These are phyloP conservation scores for Pelecanus crispus DNA, from an alignment of 2,113 vertebrate genomes.

Conservation along the genomic window DNA sequence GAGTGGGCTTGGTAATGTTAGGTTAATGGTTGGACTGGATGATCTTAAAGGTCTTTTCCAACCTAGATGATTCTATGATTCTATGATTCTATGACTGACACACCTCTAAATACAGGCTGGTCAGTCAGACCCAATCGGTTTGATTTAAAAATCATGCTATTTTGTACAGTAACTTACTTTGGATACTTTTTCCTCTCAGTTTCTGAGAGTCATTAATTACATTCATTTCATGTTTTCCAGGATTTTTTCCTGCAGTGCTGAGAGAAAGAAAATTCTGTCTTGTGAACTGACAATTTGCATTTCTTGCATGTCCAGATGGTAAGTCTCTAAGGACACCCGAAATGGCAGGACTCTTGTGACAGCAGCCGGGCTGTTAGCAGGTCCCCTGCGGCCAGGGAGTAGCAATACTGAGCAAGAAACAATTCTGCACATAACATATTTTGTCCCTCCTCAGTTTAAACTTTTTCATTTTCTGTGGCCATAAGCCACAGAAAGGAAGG, in stretches of 20 bases:
- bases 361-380: neutral
- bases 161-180: neutral
- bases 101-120: neutral
- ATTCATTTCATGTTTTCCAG: neutral
- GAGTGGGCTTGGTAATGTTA: too few species aligned
- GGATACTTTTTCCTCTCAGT: neutral
- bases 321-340: neutral
- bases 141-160: neutral
- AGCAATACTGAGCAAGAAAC: neutral
- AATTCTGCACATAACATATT: neutral
- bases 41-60: too few species aligned
- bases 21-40: too few species aligned
- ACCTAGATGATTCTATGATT: too few species aligned
- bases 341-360: neutral
- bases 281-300: neutral
- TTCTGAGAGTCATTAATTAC: neutral
- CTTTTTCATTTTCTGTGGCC: slow-evolving; percentile 1
- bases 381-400: neutral
- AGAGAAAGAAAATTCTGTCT: neutral
- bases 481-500: neutral
- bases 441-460: neutral
- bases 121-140: neutral
- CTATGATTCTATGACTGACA: too few species aligned
- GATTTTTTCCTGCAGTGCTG: neutral
- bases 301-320: neutral